Conservation (phyloP, 1,140 invertebrate species). For the Hydropsyche tenuis region DNA sequence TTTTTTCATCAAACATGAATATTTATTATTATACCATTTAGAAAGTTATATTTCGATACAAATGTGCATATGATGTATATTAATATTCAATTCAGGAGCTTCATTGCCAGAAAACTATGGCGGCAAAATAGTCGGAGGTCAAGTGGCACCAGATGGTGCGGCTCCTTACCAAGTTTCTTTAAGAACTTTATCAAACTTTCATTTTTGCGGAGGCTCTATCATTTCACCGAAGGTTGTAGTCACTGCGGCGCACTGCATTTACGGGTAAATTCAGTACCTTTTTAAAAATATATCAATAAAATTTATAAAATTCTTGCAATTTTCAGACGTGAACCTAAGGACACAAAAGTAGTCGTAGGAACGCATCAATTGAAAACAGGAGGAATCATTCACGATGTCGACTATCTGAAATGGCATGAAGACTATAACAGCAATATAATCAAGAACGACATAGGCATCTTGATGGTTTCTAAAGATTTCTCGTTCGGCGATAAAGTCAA, state of each 20-base stretch:
- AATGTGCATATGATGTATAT: too few relatives aligned
- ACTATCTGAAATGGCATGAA: background rate
- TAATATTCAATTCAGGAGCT: background rate
- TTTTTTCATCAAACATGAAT: too few relatives aligned
- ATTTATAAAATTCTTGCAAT: background rate
- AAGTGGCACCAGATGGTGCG: constrained; percentile 30
- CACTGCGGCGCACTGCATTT: constrained; percentile 68
- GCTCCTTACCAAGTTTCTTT: constrained; percentile 59
- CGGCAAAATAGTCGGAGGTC: constrained; percentile 37
- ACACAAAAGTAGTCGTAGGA: constrained; percentile 54
- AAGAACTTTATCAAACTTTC: constrained; percentile 54
- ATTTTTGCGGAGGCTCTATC: constrained; percentile 66
- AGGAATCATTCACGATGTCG: constrained; percentile 43
- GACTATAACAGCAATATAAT: background rate
- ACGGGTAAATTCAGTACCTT: constrained; percentile 50
- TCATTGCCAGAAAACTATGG: background rate
- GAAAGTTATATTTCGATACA: background rate
- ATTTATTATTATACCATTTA: too few relatives aligned
- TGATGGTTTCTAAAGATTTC: background rate
- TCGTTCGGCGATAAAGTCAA: constrained; percentile 52
- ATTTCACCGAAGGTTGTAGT: constrained; percentile 61
- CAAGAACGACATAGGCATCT: constrained; percentile 5
- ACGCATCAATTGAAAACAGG: constrained; percentile 55
- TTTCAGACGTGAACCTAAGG: constrained; percentile 38
- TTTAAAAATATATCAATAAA: background rate